Conservation (phyloP, 2,113 vertebrate species). For the Delphinus delphis region DNA sequence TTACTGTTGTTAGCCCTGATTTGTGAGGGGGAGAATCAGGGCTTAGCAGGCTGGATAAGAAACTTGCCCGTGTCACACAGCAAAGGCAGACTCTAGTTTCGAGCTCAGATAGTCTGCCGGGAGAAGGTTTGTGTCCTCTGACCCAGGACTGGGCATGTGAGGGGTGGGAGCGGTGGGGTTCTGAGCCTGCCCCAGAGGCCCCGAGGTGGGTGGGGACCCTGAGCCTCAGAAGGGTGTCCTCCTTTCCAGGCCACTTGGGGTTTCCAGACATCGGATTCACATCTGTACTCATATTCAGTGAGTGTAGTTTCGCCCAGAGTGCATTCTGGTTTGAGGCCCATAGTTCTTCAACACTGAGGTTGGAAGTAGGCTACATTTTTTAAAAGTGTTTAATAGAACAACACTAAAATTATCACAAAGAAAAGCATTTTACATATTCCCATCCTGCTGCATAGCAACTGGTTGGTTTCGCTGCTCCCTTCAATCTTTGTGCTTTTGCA, state of each 20-base stretch:
- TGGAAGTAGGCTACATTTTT: neutral
- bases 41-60: neutral
- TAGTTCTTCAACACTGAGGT: neutral
- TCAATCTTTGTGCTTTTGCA: neutral
- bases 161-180: neutral
- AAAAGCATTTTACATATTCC: neutral
- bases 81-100: neutral
- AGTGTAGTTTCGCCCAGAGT: neutral
- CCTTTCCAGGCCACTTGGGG: neutral
- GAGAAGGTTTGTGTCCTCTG: neutral
- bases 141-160: neutral
- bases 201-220: neutral
- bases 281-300: neutral
- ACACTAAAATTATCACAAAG: neutral
- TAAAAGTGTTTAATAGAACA: neutral
- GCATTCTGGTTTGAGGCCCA: neutral
- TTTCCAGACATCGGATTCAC: neutral
- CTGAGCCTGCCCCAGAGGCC: neutral
- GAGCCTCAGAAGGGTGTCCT: neutral
- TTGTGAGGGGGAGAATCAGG: neutral
- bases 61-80: neutral
- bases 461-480: neutral
- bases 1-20: neutral
- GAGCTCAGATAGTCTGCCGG: neutral
- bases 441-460: neutral